phyloP scores from a whole-genome alignment of 2,113 vertebrate species.

The Pardalotus punctatus region DNA sequence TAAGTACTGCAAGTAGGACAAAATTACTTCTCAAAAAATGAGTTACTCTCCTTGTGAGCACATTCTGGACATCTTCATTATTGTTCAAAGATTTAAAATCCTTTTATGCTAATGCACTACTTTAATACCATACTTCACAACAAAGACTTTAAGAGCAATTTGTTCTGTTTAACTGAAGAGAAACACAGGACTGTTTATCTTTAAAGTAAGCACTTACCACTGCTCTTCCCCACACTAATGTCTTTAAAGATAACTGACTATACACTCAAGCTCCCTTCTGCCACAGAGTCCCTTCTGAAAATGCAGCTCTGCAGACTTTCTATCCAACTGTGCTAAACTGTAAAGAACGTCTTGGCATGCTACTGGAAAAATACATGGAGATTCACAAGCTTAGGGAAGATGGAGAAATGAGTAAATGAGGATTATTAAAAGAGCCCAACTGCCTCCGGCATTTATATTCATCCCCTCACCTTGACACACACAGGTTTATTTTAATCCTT shows the following conservation, averaged over 20 bases:
- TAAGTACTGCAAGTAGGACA: background rate
- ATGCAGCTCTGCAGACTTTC: background rate
- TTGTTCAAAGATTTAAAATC: background rate
- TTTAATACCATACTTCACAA: background rate
- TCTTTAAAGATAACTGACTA: background rate
- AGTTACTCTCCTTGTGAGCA: background rate
- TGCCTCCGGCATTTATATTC: background rate
- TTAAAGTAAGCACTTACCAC: background rate
- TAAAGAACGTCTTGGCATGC: background rate
- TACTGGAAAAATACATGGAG: background rate
- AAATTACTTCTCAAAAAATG: background rate
- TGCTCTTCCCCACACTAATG: background rate
- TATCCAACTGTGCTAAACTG: background rate
- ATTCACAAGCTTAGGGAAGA: background rate
- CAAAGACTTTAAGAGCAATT: background rate
- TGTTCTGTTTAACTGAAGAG: background rate
- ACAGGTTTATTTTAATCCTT: background rate
- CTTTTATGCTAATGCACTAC: background rate
- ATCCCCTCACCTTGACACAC: background rate
- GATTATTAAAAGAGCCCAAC: background rate
- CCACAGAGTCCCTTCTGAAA: background rate
- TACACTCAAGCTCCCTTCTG: background rate
- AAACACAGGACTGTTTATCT: background rate
- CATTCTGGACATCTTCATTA: background rate
- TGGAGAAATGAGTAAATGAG: background rate